Evolutionary conservation across 1,140 invertebrate species (phyloP).

Genomic region (Ectropis grisescens): DNA sequence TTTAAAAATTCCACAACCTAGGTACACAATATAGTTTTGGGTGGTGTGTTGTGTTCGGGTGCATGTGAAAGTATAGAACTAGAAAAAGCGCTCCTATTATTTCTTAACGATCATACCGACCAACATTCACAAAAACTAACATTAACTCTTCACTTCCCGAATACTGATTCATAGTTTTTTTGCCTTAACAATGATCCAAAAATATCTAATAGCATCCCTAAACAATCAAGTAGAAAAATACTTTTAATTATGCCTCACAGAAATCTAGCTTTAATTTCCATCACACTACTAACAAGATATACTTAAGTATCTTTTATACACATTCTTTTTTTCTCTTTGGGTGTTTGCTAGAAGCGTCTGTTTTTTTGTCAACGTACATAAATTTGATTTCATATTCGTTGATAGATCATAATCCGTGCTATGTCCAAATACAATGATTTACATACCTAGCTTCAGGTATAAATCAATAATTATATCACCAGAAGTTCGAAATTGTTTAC

Average conservation of each 20-base stretch:
- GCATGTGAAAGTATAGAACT: conserved; percentile 25
- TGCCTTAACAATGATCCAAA: conserved; percentile 68
- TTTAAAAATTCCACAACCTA: conserved; percentile 9
- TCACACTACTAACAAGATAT: conserved; percentile 42
- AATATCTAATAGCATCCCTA: conserved; percentile 68
- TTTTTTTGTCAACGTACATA: no score
- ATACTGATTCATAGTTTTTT: conserved; percentile 50
- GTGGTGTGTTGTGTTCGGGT: conserved; percentile 8
- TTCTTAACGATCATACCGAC: conserved; percentile 34
- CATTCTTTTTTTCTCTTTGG: no score
- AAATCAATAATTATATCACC: no score
- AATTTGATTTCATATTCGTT: no score
- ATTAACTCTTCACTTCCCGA: conserved; percentile 36
- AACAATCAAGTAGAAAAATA: conserved; percentile 68
- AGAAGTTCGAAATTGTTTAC: no score
- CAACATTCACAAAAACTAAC: conserved; percentile 48
- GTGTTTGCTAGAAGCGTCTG: no score
- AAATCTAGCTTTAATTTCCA: conserved; percentile 48
- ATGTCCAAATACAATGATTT: no score
- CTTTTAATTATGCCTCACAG: conserved; percentile 54
- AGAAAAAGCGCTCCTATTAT: conserved; percentile 29
- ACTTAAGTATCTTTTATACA: no score
- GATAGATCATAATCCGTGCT: no score
- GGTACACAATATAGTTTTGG: conserved; percentile 1
- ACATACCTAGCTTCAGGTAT: no score